Evolutionary conservation across 2,797 vertebrate species (phyloP).

Genomic region (Manis pentadactyla): DNA sequence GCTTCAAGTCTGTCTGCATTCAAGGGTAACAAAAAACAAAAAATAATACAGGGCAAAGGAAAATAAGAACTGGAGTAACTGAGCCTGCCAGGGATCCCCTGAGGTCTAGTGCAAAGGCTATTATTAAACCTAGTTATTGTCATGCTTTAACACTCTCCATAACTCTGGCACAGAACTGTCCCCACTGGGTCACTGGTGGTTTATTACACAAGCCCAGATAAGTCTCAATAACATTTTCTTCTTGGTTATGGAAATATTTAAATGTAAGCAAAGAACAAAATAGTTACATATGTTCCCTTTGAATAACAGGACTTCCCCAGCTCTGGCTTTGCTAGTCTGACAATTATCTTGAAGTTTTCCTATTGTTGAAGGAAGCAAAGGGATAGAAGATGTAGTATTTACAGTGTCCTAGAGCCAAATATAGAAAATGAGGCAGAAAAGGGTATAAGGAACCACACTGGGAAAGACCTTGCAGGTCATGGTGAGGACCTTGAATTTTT

Average conservation of each 20-base stretch:
- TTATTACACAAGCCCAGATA: background rate
- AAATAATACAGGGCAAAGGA: background rate
- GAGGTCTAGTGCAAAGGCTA: background rate
- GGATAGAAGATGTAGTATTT: background rate
- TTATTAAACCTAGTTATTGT: background rate
- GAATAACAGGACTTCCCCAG: background rate
- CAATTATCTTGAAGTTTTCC: background rate
- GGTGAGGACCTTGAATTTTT: background rate
- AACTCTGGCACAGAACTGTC: background rate
- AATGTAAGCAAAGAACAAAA: background rate
- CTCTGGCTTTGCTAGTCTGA: background rate
- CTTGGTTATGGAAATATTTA: slow-evolving; percentile 10
- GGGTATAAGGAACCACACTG: background rate
- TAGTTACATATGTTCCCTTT: background rate
- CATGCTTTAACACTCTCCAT: background rate
- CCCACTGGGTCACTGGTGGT: background rate
- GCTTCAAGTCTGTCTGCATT: background rate
- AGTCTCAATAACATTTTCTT: background rate
- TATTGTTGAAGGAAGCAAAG: background rate
- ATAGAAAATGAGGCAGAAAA: background rate
- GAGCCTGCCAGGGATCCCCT: background rate
- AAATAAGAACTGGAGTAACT: background rate
- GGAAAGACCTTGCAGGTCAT: background rate
- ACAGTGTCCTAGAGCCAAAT: background rate
- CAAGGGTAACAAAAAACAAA: slow-evolving; percentile 25